Conservation (phyloP, 2,888 invertebrate genomes). For the Tribolium freemani region DNA sequence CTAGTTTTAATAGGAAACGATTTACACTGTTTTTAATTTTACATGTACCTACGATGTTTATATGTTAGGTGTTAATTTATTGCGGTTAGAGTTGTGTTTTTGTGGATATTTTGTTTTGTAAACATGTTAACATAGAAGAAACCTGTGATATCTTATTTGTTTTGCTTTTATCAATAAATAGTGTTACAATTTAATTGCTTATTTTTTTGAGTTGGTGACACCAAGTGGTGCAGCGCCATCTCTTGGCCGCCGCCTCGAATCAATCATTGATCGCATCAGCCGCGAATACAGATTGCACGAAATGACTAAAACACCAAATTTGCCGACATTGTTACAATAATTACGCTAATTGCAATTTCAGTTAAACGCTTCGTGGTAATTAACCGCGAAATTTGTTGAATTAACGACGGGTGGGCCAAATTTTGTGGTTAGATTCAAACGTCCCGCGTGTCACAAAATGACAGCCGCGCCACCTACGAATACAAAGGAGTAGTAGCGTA, state of each 20-base stretch:
- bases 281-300: background rate
- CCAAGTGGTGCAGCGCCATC: background rate
- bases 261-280: background rate
- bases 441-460: background rate
- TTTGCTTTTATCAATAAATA: constrained; percentile 59
- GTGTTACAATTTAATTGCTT: constrained; percentile 16
- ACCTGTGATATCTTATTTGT: constrained; percentile 66
- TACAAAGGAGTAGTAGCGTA: constrained; percentile 48
- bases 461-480: constrained; percentile 50
- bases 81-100: constrained; percentile 29
- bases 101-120: constrained; percentile 47
- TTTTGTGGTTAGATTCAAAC: constrained; percentile 7
- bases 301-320: background rate
- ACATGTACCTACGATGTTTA: constrained; percentile 39
- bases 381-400: background rate
- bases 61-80: constrained; percentile 39
- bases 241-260: background rate
- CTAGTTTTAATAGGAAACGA: constrained; percentile 36
- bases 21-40: constrained; percentile 43
- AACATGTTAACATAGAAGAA: constrained; percentile 54
- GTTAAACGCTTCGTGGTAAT: background rate
- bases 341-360: background rate
- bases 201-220: background rate
- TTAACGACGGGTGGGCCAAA: background rate
- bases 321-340: background rate